phyloP scores from a whole-genome alignment of 2,113 vertebrate genomes.

The Agapornis roseicollis region DNA sequence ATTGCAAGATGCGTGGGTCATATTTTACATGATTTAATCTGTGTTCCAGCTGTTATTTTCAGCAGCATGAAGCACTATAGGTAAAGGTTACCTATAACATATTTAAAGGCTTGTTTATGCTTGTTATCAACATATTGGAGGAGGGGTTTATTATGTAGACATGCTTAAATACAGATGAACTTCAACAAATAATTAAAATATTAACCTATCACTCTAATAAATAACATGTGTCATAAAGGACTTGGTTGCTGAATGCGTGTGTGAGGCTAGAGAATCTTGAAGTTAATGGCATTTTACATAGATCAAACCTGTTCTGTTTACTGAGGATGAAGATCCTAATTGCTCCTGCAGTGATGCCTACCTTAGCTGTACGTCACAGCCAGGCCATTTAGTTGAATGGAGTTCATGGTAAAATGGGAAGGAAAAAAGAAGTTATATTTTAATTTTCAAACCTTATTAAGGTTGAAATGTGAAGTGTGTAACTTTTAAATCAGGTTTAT shows the following conservation, averaged over 20 bases:
- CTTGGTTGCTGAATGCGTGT: background rate
- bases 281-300: background rate
- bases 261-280: background rate
- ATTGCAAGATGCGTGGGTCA: background rate
- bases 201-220: background rate
- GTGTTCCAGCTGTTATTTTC: background rate
- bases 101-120: background rate
- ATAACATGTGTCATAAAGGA: background rate
- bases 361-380: background rate
- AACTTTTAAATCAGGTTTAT: background rate
- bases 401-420: background rate
- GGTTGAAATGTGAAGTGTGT: background rate
- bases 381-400: background rate
- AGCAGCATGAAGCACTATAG: background rate
- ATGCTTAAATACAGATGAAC: background rate
- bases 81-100: background rate
- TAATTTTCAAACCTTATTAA: background rate
- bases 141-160: background rate
- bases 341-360: background rate
- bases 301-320: background rate
- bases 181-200: background rate
- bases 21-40: conserved; percentile 7
- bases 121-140: background rate
- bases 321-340: background rate
- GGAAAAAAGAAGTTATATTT: background rate